Base-by-base conservation (phyloP, 2,797 vertebrate species). In the Dromococcyx pavoninus region DNA sequence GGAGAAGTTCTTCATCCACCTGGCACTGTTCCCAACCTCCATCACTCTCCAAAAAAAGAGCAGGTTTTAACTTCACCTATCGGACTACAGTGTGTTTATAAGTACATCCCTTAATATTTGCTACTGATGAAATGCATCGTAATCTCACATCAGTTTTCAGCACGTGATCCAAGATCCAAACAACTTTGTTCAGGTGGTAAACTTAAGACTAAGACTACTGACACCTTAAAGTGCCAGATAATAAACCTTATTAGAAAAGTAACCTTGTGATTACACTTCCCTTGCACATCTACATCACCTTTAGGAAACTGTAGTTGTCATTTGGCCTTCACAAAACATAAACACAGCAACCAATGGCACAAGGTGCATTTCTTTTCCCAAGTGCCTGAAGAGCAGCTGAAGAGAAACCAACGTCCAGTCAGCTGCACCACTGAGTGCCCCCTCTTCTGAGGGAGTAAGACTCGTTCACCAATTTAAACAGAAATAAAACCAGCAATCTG, bases 101-200 rank as follows among this genome's bases (percentile, higher is more conserved):
- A 62, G 18, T 3, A 3, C 18, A 76, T 5, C 57, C 35, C 56
- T 57, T 77, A 35, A 32, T 17, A 65, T 12, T 37, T 41, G 53
- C n/a, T 74, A 57, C 39, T 69, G 39, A 69, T 33, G n/a, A 56
- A 54, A 54, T 4, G 50, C 3, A 21, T 24, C 0, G 0, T 43
- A 81, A 54, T 61, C 41, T n/a, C 17, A 28, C 10, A n/a, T 61
- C 11, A 23, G 25, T 71, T 80, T 83, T 43, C 39, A 75, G 7
- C 30, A 32, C 2, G 2, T 12, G 14, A 41, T 28, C 16, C 32
- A 56, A 67, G 50, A 83, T 3, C 67, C 27, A 71, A 89, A 69
- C 9, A 21, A 35, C 6, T 33, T 77, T 48, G 16, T 73, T 39
- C n/a, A 62, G 4, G 18, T 12, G 9, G 18, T 13, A 37, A 73